Evolutionary conservation across 2,888 invertebrate genomes (phyloP).

Genomic region (Ornithoptera alexandrae): DNA sequence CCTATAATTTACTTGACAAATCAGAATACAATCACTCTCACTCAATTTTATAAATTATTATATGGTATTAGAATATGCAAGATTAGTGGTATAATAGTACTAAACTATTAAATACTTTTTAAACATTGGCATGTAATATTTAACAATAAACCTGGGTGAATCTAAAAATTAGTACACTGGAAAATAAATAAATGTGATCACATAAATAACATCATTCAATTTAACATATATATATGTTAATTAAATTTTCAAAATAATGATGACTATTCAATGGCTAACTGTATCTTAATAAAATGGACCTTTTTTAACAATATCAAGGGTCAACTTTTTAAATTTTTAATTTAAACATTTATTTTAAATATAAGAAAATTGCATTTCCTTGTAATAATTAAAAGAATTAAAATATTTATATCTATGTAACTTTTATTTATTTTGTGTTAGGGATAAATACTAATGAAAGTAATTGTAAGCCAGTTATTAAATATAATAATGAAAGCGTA

Average conservation of each 20-base stretch:
- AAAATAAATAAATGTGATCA: neutral
- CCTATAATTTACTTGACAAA: neutral
- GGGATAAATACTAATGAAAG: too few species aligned
- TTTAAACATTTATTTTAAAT: neutral
- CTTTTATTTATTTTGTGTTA: too few species aligned
- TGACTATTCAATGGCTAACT: conserved; percentile 9
- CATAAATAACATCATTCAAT: neutral
- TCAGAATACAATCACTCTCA: neutral
- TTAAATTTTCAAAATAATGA: neutral
- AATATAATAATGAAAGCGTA: neutral
- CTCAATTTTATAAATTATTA: too few species aligned
- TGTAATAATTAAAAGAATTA: too few species aligned
- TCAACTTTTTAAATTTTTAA: conserved; percentile 15
- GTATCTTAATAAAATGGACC: conserved; percentile 33
- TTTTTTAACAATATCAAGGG: conserved; percentile 33
- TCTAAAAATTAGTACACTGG: neutral
- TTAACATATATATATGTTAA: conserved; percentile 5
- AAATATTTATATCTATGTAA: too few species aligned
- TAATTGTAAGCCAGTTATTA: neutral
- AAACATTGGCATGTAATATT: neutral
- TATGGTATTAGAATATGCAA: neutral
- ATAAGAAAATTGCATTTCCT: neutral
- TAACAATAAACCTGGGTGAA: neutral
- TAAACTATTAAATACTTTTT: neutral
- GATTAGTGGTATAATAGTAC: neutral